Base-by-base conservation (phyloP, 2,113 vertebrate genomes). In the Mirza zaza region DNA sequence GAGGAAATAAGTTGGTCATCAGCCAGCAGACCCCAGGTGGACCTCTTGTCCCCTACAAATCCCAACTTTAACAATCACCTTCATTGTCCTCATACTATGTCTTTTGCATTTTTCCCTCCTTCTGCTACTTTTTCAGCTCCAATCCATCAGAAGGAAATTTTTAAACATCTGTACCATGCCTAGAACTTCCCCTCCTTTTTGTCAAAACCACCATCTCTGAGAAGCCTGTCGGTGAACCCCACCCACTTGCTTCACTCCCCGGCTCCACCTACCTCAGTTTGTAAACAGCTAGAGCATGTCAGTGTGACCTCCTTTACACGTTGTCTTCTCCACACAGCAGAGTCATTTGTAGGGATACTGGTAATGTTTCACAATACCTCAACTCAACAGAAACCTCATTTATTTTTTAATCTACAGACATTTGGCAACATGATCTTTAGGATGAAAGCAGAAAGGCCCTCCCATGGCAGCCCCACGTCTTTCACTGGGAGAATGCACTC, bases 121-220 rank as follows among this genome's bases (percentile, higher is more conserved):
- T 25, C 4, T 36, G 36, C 50, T 61, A 59, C 50, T 87, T 85
- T 71, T 63, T 61, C 25, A 95, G 71, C 36, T 86, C 68, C 6
- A 81, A 32, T 25, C 4, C 36, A 50, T 61, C 45, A 76, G 25
- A 55, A 96, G 91, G 94, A 91, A 27, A 7, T 80, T 50, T 83
- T 93, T 18, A 75, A 34, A 45, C 48, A 80, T 70, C 36, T 79
- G 14, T 76, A 68, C 18, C 12, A 48, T 68, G 15, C 68, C 50
- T 85, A 29, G 12, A 89, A 71, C 52, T 92, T 45, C 29, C 71
- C 70, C 27, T 80, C 34, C 75, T 21, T 21, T 63, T 82, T n/a
- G 57, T 32, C 36, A 75, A 93, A 92, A 79, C 32, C 68, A 63
- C 65, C 6, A 9, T 83, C 70, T 92, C 88, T 94, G 71, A 96